Conservation (phyloP, 2,888 invertebrate genomes). For the Elmis aenea region DNA sequence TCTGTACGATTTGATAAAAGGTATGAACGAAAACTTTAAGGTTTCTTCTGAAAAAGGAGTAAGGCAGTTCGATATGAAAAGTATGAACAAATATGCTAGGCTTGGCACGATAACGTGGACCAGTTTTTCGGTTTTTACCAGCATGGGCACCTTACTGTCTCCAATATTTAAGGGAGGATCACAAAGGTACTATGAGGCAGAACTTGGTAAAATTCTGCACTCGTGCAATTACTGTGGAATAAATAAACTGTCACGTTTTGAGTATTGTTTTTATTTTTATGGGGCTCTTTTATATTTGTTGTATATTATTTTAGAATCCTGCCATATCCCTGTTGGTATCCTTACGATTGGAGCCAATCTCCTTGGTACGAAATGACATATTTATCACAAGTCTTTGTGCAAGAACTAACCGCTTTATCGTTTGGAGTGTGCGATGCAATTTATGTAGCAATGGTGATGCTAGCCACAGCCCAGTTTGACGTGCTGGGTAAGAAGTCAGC, state of each 20-base stretch:
- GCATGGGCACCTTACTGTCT: constrained; percentile 8
- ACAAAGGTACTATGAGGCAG: constrained; percentile 5
- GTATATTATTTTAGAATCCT: constrained; percentile 3
- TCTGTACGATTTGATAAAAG: constrained; percentile 3
- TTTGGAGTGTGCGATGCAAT: no score
- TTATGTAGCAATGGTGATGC: constrained; percentile 2
- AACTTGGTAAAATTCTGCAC: background rate
- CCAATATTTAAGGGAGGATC: background rate
- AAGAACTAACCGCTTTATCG: no score
- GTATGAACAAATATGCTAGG: constrained; percentile 3
- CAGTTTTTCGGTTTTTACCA: constrained; percentile 7
- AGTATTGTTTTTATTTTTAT: background rate
- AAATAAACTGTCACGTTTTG: background rate
- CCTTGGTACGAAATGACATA: constrained; percentile 3
- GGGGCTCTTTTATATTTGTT: background rate
- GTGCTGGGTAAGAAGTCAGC: constrained; percentile 4
- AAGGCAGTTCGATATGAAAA: constrained; percentile 3
- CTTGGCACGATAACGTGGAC: constrained; percentile 6
- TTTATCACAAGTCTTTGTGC: no score
- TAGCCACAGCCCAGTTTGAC: constrained; percentile 9
- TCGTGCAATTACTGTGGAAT: background rate
- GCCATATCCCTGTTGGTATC: constrained; percentile 9
- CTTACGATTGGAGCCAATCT: constrained; percentile 7
- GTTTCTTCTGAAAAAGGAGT: background rate
- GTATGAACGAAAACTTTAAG: constrained; percentile 5